Evolutionary conservation across 1,140 invertebrate species (phyloP), one percentile per base, ranked within the genome.

Genomic region (Neodiprion lecontei): DNA sequence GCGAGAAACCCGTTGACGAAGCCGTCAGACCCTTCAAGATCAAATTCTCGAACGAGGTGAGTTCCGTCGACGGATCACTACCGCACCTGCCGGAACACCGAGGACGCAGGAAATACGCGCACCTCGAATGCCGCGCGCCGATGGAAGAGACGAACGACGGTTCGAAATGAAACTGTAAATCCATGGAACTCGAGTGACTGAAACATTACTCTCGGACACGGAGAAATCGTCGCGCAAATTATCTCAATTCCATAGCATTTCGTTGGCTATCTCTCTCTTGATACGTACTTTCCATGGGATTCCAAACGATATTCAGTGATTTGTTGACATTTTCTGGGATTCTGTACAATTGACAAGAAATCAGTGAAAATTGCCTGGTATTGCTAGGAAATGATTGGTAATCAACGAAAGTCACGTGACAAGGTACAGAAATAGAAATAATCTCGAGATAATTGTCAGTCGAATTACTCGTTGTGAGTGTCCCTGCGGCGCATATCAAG

Each of bases 1-100:
- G 72, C 10, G 76, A 81, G 7, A 73, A 77, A 17, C 65, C 67
- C n/a, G 80, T 82, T 48, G 89, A 91, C 69, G 76, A 79, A 65
- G 82, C 84, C 4, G 87, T 91, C 69, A 84, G 84, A 73, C 83
- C 84, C 8, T 91, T 91, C 78, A 87, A 86, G 78, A 86, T 91
- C 48, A 81, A 85, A 10, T 89, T 91, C 71, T 82, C 87, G 67
- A 83, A 90, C 23, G 83, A 88, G 84, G 89, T 90, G 85, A 83
- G 76, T 69, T 47, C 67, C 67, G 49, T 66, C n/a, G 12, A 40
- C 28, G 28, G 28, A 40, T 21, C 8, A 67, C 49, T 69, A 28
- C 11, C 14, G 1, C 1, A 69, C 11, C 23, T 69, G 10, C 11
- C 11, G 14, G 10, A 69, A 10, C 10, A 10, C 12, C 14, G 10